Percentiles rank a stretch among this genome's conserved stretches.
Evolutionary conservation across 2,888 invertebrate genomes (phyloP).

Genomic region (Diarsia brunnea): DNA sequence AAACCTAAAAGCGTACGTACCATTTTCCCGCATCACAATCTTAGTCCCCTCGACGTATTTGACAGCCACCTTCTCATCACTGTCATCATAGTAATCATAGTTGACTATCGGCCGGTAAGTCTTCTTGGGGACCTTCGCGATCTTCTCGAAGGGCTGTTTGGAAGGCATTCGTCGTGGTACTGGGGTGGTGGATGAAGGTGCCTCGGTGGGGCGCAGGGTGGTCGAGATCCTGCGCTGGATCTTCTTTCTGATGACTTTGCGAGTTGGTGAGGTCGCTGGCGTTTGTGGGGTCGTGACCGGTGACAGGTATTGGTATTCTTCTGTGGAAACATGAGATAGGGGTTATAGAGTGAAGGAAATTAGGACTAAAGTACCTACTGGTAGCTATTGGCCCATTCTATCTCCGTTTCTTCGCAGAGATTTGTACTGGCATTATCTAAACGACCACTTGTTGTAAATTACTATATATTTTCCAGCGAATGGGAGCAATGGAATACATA

Average conservation of each 20-base stretch:
- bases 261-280: conserved; percentile 40
- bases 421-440: too few relatives aligned
- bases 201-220: conserved; percentile 74
- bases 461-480: neutral
- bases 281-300: conserved; percentile 81
- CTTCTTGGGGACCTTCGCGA: conserved; percentile 73
- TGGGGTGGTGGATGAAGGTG: conserved; percentile 48
- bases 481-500: neutral
- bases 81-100: conserved; percentile 94
- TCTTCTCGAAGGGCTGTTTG: conserved; percentile 80
- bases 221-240: conserved; percentile 82
- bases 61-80: conserved; percentile 88
- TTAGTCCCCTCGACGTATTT: conserved; percentile 90
- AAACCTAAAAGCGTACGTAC: conserved; percentile 70
- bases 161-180: conserved; percentile 66
- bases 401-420: too few relatives aligned
- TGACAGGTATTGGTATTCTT: conserved; percentile 86
- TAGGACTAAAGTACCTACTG: neutral
- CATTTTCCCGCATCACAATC: conserved; percentile 89
- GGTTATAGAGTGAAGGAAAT: neutral
- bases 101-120: conserved; percentile 84
- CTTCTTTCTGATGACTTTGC: conserved; percentile 80
- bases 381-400: too few relatives aligned
- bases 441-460: neutral
- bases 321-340: conserved; percentile 70